Evolutionary conservation across 2,113 vertebrate species (phyloP), one percentile per base, ranked within the genome.

Genomic region (Probosciger aterrimus): DNA sequence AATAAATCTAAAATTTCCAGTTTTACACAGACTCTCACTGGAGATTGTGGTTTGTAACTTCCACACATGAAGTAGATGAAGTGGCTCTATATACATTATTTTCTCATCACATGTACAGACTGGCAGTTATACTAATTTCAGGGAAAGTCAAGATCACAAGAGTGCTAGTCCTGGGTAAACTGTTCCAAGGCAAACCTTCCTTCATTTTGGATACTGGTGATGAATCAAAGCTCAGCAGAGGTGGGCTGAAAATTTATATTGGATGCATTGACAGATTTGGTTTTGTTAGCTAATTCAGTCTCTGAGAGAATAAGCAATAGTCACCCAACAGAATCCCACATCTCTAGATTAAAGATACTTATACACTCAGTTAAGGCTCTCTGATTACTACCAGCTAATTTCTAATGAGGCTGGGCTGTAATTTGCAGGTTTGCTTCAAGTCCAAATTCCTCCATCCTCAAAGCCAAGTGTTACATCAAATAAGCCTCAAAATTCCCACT

Each of bases 401-500:
- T 94, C 94, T 96, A 93, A 96, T 93, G 91, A 91, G 84, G 50
- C 14, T 94, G 91, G 62, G 94, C 53, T 95, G 78, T 89, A 95
- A 95, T 96, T 96, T 94, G n/a, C 89, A 95, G 90, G 94, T 95
- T 96, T 95, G 95, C 90, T 77, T 96, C 84, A 93, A 91, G 87
- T 95, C 91, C 90, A 96, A 93, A 94, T 96, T 97, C 93, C 96
- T 95, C 82, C 77, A 90, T 89, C 76, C 80, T 88, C 93, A 95
- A 96, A 94, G 86, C 88, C 90, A 95, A 96, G 74, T 47, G 55
- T 93, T 91, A 93, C 83, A 95, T 96, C 93, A 96, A 96, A 96
- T 43, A 96, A 95, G 87, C 92, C 90, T 96, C 95, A 97, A 93
- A 96, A 95, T 95, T 94, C 93, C 93, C 92, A 94, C 93, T 96